Evolutionary conservation across 1,140 invertebrate species (phyloP).

Genomic region (Drepana arcuata): DNA sequence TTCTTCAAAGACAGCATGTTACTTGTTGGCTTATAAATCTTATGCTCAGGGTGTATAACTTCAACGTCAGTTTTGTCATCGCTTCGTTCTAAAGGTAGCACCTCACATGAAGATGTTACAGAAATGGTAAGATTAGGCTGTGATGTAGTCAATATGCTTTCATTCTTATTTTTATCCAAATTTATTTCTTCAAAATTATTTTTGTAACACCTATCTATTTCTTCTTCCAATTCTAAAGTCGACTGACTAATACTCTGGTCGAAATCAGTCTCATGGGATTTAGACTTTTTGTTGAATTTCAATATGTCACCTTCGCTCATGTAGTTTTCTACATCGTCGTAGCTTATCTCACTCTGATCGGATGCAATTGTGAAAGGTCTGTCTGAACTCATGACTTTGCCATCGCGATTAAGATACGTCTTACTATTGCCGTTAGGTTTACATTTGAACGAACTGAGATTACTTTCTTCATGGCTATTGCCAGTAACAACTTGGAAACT

Average conservation of each 20-base stretch:
- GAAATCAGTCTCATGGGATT: conserved; percentile 57
- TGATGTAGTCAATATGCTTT: conserved; percentile 34
- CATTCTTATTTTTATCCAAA: conserved; percentile 51
- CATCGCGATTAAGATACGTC: conserved; percentile 69
- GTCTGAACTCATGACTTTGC: conserved; percentile 67
- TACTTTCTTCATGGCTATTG: conserved; percentile 46
- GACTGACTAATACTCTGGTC: conserved; percentile 67
- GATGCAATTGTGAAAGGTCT: conserved; percentile 82
- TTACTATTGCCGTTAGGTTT: conserved; percentile 66
- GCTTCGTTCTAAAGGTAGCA: conserved; percentile 41
- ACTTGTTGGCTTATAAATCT: conserved; percentile 79
- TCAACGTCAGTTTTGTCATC: conserved; percentile 35
- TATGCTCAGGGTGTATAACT: conserved; percentile 80
- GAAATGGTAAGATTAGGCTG: conserved; percentile 54
- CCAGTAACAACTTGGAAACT: conserved; percentile 79
- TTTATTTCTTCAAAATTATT: conserved; percentile 59
- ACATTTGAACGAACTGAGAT: conserved; percentile 55
- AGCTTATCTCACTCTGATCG: conserved; percentile 74
- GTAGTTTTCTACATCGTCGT: conserved; percentile 73
- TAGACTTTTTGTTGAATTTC: conserved; percentile 72
- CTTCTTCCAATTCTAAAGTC: conserved; percentile 65
- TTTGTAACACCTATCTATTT: conserved; percentile 68
- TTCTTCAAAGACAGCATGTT: conserved; percentile 65
- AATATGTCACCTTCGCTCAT: conserved; percentile 63
- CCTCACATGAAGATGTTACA: conserved; percentile 65